Evolutionary conservation across 2,113 vertebrate species (phyloP).

Genomic region (Cyprinus carpio): DNA sequence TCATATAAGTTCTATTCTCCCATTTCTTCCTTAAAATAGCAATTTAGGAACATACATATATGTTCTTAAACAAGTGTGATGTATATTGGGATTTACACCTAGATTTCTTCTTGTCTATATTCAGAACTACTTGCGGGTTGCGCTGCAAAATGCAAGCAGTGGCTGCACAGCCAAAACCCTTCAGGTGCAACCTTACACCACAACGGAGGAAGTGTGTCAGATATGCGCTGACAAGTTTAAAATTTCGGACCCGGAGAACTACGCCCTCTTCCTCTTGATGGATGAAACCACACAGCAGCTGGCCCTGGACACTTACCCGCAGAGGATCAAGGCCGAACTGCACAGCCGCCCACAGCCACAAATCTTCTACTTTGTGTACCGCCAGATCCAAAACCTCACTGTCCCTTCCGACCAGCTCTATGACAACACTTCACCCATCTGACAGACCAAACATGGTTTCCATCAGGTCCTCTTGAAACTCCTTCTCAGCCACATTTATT

Average conservation of each 20-base stretch:
- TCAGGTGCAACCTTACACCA: conserved; percentile 86
- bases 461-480: neutral
- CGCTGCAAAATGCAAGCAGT: conserved; percentile 84
- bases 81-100: conserved; percentile 72
- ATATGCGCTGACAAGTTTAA: conserved; percentile 91
- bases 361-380: conserved; percentile 91
- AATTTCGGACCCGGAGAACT: conserved; percentile 82
- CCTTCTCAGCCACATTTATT: conserved; percentile 37
- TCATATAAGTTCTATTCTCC: neutral
- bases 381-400: conserved; percentile 72
- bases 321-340: conserved; percentile 93
- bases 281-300: conserved; percentile 92
- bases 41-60: too few relatives aligned
- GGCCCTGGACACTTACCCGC: conserved; percentile 91
- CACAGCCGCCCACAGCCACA: conserved; percentile 83
- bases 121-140: conserved; percentile 96
- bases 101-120: conserved; percentile 45
- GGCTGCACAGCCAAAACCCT: conserved; percentile 96
- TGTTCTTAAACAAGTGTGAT: neutral
- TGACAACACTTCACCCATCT: conserved; percentile 37
- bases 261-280: conserved; percentile 88
- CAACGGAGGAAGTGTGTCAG: conserved; percentile 91
- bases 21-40: neutral
- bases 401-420: conserved; percentile 27
- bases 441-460: conserved; percentile 32